phyloP scores from a whole-genome alignment of 2,888 invertebrate species.

The Pharmacophagus antenor region DNA sequence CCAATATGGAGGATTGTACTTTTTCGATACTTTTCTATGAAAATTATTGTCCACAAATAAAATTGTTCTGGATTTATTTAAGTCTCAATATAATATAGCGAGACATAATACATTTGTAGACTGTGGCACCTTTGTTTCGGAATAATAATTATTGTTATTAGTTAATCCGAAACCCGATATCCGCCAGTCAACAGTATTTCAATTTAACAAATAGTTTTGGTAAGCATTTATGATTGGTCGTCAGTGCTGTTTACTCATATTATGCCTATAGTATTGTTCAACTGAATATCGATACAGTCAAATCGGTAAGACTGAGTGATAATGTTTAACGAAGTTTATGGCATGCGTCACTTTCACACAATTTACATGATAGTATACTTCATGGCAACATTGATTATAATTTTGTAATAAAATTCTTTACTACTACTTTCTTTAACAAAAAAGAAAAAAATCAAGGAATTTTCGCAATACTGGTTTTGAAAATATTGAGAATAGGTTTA shows the following conservation, averaged over 20 bases:
- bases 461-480: too few species aligned
- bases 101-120: neutral
- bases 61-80: neutral
- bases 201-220: slow-evolving; percentile 15
- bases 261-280: neutral
- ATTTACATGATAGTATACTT: too few species aligned
- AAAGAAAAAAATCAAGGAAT: too few species aligned
- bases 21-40: neutral
- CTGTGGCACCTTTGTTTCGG: neutral
- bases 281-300: neutral
- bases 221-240: neutral
- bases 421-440: too few species aligned
- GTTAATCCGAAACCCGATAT: slow-evolving; percentile 12
- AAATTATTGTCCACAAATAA: neutral
- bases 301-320: neutral
- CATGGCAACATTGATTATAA: too few species aligned
- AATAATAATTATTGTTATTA: slow-evolving; percentile 3
- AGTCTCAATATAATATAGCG: neutral
- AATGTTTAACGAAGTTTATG: too few species aligned
- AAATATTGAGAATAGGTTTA: too few species aligned
- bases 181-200: slow-evolving; percentile 7
- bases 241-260: neutral
- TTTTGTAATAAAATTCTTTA: too few species aligned
- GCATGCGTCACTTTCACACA: too few species aligned
- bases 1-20: neutral